Evolutionary conservation across 2,888 invertebrate genomes (phyloP).

Genomic region (Ormyrus rosae): DNA sequence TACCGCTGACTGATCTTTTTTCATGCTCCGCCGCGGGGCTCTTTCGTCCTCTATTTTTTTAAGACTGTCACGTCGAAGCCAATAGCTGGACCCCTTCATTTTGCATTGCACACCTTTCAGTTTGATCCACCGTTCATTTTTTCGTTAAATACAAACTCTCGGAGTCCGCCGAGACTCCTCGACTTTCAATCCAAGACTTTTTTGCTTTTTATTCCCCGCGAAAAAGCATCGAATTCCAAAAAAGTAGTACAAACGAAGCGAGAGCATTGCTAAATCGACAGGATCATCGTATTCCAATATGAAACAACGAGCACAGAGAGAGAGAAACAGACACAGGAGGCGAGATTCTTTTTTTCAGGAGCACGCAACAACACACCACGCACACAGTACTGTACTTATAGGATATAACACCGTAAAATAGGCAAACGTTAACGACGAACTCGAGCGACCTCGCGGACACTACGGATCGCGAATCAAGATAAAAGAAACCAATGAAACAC

Average conservation of each 20-base stretch:
- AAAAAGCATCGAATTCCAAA: not conserved
- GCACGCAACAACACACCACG: not conserved
- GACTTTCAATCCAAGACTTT: not conserved
- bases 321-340: not conserved
- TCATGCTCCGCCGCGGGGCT: too few species aligned
- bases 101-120: too few species aligned
- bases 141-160: too few species aligned
- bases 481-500: slow-evolving; percentile 10
- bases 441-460: slow-evolving; percentile 51
- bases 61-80: too few species aligned
- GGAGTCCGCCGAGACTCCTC: too few species aligned
- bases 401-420: slow-evolving; percentile 48
- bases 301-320: not conserved
- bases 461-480: slow-evolving; percentile 35
- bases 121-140: too few species aligned
- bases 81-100: too few species aligned
- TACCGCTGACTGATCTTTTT: too few species aligned
- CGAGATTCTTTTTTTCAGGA: not conserved
- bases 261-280: not conserved
- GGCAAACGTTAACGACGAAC: slow-evolving; percentile 41
- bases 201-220: not conserved
- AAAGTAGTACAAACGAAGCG: not conserved
- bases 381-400: slow-evolving; percentile 33
- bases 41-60: too few species aligned
- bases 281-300: not conserved